Evolutionary conservation across 2,888 invertebrate species (phyloP).

Genomic region (Chloromyia formosa): DNA sequence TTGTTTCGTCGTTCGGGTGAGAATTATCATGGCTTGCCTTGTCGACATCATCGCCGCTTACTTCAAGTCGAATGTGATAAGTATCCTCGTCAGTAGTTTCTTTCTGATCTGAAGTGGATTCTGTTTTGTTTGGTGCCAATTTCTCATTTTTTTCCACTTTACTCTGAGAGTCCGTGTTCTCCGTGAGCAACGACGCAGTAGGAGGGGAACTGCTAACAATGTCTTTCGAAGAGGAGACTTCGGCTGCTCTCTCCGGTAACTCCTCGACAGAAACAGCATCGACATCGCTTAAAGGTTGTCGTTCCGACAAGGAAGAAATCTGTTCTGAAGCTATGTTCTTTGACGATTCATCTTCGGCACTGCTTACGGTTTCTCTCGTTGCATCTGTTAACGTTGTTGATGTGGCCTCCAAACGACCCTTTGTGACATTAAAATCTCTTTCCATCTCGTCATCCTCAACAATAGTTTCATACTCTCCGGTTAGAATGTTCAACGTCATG

Average conservation of each 20-base stretch:
- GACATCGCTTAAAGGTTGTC: neutral
- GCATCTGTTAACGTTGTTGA: neutral
- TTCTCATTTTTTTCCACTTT: neutral
- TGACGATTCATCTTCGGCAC: neutral
- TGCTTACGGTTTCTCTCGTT: neutral
- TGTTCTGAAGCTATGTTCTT: neutral
- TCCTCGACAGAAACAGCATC: neutral
- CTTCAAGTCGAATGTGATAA: slow-evolving; percentile 19
- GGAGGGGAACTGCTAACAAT: neutral
- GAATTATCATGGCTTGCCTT: slow-evolving; percentile 3
- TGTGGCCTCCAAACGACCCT: neutral
- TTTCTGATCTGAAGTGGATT: neutral
- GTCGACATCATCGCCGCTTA: slow-evolving; percentile 34
- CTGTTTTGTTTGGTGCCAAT: neutral
- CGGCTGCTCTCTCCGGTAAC: neutral
- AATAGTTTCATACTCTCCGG: slow-evolving; percentile 24
- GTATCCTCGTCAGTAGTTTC: neutral
- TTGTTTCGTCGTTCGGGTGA: neutral
- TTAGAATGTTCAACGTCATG: slow-evolving; percentile 26
- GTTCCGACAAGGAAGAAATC: too few species aligned
- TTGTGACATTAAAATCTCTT: neutral
- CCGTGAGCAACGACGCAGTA: neutral
- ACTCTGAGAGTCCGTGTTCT: neutral
- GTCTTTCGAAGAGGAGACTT: neutral
- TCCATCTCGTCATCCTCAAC: neutral